These are phyloP conservation scores for Dione vanillae DNA, from an alignment of 2,888 invertebrate species.

Conservation along the genomic window DNA sequence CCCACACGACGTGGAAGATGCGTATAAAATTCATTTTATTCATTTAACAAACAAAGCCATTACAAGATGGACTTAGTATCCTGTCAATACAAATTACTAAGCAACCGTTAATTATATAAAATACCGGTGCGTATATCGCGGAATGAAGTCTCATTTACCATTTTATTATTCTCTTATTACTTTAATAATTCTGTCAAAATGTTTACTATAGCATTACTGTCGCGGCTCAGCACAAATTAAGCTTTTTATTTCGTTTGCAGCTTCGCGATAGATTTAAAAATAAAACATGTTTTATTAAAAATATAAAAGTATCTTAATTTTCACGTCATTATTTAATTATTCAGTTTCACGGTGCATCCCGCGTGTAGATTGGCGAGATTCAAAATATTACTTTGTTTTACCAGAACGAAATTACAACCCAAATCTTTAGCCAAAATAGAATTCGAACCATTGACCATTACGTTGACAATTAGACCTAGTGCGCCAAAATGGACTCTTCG, in stretches of 20 bases:
- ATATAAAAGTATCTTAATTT: not conserved
- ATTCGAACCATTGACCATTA: too few species aligned
- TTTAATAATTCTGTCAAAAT: constrained; percentile 40
- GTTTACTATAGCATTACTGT: constrained; percentile 42
- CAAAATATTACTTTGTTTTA: too few species aligned
- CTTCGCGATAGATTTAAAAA: not conserved
- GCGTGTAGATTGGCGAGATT: too few species aligned
- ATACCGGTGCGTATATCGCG: constrained; percentile 12
- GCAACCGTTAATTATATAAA: constrained; percentile 13
- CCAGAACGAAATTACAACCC: too few species aligned
- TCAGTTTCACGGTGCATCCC: too few species aligned
- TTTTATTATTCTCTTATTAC: constrained; percentile 32
- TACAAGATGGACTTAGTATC: constrained; percentile 4
- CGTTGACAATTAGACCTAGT: too few species aligned
- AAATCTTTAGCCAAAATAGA: too few species aligned
- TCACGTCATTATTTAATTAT: not conserved
- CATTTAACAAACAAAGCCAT: not conserved
- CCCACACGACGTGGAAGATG: too few species aligned
- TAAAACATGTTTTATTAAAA: not conserved
- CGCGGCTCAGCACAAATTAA: constrained; percentile 23
- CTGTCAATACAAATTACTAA: constrained; percentile 21
- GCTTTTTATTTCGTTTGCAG: constrained; percentile 24
- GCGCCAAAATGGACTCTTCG: too few species aligned
- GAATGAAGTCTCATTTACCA: constrained; percentile 23
- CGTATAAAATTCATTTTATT: not conserved